Percentiles rank a stretch among this genome's conserved stretches.
phyloP scores from a whole-genome alignment of 2,797 vertebrate species.

The Sparidentex hasta region DNA sequence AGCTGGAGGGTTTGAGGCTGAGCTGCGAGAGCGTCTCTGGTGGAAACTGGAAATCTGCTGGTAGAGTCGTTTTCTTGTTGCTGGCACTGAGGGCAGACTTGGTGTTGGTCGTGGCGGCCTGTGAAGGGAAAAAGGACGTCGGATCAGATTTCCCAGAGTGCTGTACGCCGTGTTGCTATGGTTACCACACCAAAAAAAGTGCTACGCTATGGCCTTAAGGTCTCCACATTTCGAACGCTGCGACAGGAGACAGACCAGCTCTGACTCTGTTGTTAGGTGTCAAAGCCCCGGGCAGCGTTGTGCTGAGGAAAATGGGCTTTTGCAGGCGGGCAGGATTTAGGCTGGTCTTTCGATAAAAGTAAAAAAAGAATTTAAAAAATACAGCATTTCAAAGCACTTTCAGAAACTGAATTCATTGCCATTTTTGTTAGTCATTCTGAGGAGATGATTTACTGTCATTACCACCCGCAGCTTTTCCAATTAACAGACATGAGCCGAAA shows the following conservation, averaged over 20 bases:
- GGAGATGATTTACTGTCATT: not conserved
- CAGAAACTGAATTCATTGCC: not conserved
- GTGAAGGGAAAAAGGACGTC: constrained; percentile 31
- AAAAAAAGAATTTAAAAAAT: no score
- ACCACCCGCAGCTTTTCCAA: not conserved
- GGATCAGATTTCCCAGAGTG: not conserved
- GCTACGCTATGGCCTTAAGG: constrained; percentile 4
- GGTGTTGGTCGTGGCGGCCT: constrained; percentile 89
- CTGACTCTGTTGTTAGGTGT: not conserved
- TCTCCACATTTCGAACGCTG: constrained; percentile 8
- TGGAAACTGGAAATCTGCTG: constrained; percentile 91
- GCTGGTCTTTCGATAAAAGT: no score
- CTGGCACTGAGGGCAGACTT: constrained; percentile 88
- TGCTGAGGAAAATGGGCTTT: no score
- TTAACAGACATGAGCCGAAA: not conserved
- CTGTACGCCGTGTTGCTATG: constrained; percentile 35
- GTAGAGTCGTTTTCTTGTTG: constrained; percentile 90
- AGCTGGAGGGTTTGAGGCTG: constrained; percentile 88
- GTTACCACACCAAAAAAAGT: constrained; percentile 3
- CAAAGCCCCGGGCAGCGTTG: not conserved
- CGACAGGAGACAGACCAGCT: constrained; percentile 9
- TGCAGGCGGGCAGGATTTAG: no score
- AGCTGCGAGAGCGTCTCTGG: constrained; percentile 87
- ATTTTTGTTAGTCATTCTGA: not conserved
- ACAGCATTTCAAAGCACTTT: no score